Conservation (phyloP, 2,797 vertebrate species). For the Pseudotriccus pelzelni region DNA sequence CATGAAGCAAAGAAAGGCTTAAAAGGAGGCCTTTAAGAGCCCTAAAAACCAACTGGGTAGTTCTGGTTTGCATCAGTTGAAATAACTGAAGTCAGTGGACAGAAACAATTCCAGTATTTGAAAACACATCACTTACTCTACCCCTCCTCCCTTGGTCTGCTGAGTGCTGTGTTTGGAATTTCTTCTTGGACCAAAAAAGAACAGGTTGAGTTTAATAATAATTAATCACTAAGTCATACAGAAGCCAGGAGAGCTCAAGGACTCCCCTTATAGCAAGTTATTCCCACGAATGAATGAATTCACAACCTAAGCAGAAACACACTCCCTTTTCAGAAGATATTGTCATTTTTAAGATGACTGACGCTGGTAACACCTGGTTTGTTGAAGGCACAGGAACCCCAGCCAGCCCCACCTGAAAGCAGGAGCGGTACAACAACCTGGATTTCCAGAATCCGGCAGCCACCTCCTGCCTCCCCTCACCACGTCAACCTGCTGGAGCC, state of each 20-base stretch:
- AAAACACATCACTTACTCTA: neutral
- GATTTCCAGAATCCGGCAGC: neutral
- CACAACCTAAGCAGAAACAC: neutral
- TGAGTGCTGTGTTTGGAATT: neutral
- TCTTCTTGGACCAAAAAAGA: neutral
- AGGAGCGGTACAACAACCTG: neutral
- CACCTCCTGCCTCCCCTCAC: neutral
- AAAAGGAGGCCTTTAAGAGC: neutral
- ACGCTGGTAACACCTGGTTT: neutral
- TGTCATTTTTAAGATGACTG: neutral
- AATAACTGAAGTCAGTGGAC: neutral
- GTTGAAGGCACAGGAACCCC: neutral
- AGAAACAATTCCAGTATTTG: neutral
- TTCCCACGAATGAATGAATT: neutral
- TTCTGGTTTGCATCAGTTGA: neutral
- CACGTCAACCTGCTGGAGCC: neutral
- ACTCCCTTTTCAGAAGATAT: neutral
- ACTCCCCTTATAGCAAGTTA: neutral
- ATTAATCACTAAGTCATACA: neutral
- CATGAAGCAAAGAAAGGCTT: neutral
- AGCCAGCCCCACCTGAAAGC: neutral
- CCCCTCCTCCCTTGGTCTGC: neutral
- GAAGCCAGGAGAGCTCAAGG: neutral
- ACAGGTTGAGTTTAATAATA: neutral
- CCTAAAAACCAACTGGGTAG: neutral